Percentiles rank a stretch among this genome's conserved stretches.
These are phyloP conservation scores for Urocynchramus pylzowi DNA, from an alignment of 2,113 vertebrate species.

Conservation along the genomic window DNA sequence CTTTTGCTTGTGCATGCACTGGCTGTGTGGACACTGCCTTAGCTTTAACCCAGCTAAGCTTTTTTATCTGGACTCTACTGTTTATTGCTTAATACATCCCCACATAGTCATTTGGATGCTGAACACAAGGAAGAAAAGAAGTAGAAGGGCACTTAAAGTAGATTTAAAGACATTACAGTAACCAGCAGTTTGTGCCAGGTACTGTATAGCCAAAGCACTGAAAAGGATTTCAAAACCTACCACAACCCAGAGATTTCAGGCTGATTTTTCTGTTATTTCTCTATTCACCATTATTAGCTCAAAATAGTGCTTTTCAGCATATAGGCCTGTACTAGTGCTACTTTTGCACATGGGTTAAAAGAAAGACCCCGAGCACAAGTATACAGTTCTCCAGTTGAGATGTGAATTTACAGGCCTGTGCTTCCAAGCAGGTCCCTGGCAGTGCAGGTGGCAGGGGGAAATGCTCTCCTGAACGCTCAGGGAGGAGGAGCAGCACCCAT, in stretches of 20 bases:
- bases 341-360: background rate
- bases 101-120: background rate
- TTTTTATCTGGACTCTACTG: background rate
- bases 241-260: background rate
- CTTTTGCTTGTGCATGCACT: background rate
- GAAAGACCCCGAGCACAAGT: background rate
- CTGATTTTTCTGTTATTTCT: background rate
- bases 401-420: background rate
- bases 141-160: background rate
- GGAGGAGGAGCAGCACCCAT: background rate
- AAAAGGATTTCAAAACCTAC: background rate
- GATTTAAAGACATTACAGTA: background rate
- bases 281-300: background rate
- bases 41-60: background rate
- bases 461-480: rapidly evolving
- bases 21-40: background rate
- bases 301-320: background rate
- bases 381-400: background rate
- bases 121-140: background rate
- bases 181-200: background rate
- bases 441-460: background rate
- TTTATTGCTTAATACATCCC: background rate
- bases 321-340: background rate
- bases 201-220: background rate
- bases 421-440: background rate